Conservation (phyloP, 2,888 invertebrate genomes). For the Chloromyia formosa region DNA sequence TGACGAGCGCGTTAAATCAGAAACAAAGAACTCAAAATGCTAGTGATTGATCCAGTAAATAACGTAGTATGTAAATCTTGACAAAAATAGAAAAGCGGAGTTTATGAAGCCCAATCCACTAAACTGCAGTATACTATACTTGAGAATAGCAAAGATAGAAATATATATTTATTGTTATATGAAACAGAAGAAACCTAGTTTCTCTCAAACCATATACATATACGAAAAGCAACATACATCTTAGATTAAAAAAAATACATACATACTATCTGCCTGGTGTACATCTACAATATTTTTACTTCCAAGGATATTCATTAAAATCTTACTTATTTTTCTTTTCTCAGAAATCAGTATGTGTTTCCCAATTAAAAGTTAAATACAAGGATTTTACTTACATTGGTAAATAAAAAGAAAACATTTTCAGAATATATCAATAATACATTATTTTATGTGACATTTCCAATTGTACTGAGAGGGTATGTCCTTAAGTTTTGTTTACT, state of each 20-base stretch:
- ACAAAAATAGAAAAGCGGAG: neutral
- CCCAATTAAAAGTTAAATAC: too few species aligned
- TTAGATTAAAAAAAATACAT: neutral
- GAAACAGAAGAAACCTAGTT: constrained; percentile 27
- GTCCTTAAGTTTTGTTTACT: too few species aligned
- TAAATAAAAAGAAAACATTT: too few species aligned
- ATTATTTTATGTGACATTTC: too few species aligned
- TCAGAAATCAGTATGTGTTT: too few species aligned
- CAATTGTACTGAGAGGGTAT: too few species aligned
- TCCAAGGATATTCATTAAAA: neutral
- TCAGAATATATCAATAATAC: too few species aligned
- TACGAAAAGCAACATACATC: neutral
- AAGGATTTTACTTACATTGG: too few species aligned
- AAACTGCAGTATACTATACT: constrained; percentile 31
- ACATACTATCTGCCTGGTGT: neutral
- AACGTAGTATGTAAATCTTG: neutral
- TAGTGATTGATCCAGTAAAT: neutral
- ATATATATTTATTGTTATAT: constrained; percentile 41
- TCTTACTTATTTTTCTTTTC: too few species aligned
- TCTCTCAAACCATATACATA: constrained; percentile 1
- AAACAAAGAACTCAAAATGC: neutral
- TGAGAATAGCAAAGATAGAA: constrained; percentile 14
- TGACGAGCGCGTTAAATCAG: constrained; percentile 5
- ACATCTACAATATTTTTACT: too few species aligned
- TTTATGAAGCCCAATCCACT: constrained; percentile 1